Conservation (phyloP, 2,797 vertebrate species). For the Podarcis siculus region DNA sequence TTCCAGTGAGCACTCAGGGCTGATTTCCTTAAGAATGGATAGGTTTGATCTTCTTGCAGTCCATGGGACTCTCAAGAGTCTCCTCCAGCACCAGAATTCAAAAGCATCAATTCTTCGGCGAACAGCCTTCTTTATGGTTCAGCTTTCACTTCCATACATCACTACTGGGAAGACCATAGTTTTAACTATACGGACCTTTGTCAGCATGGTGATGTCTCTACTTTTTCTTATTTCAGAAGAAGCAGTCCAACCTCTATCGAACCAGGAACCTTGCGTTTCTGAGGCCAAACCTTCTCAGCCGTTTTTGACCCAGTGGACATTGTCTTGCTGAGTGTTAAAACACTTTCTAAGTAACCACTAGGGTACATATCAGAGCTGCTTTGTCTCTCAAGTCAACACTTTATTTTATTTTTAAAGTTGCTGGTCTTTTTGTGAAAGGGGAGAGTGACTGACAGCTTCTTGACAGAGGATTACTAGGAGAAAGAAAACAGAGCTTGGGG, state of each 20-base stretch:
- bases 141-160: no score
- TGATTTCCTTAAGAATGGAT: no score
- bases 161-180: no score
- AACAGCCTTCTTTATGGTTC: no score
- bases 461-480: constrained; percentile 73
- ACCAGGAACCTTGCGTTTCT: constrained; percentile 72
- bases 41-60: no score
- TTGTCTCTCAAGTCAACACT: constrained; percentile 76
- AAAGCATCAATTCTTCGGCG: no score
- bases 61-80: no score
- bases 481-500: constrained; percentile 69
- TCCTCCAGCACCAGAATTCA: no score
- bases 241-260: constrained; percentile 78
- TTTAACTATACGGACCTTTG: no score
- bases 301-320: constrained; percentile 64
- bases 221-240: constrained; percentile 60
- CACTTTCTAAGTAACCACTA: constrained; percentile 67
- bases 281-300: constrained; percentile 59
- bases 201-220: no score
- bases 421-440: constrained; percentile 73
- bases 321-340: constrained; percentile 70
- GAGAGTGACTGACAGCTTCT: constrained; percentile 71
- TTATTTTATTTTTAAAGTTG: constrained; percentile 59
- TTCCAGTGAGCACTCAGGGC: no score
- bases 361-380: constrained; percentile 68